Conservation (phyloP, 1,140 invertebrate species). For the Cephus cinctus region DNA sequence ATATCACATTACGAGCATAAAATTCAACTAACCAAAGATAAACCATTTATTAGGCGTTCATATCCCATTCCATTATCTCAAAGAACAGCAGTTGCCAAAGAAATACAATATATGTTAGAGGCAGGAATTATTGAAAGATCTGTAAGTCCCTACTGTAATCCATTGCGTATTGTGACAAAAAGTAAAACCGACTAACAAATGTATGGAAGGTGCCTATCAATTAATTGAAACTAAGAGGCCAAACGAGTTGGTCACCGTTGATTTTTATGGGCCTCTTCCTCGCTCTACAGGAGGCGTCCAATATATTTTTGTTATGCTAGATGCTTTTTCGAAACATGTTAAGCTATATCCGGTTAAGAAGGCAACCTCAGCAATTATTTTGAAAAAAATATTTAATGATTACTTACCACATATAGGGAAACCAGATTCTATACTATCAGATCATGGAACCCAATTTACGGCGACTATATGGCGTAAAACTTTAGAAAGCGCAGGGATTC, state of each 20-base stretch:
- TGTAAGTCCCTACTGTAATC: constrained; percentile 36
- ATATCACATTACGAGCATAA: constrained; percentile 12
- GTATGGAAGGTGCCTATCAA: constrained; percentile 14
- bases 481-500: constrained; percentile 18
- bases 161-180: constrained; percentile 32
- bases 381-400: constrained; percentile 9
- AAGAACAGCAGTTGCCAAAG: constrained; percentile 12
- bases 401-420: constrained; percentile 1
- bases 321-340: constrained; percentile 33
- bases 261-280: constrained; percentile 35
- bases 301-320: constrained; percentile 35
- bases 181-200: constrained; percentile 16
- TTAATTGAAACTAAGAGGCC: not conserved
- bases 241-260: constrained; percentile 24
- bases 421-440: constrained; percentile 6
- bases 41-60: no score
- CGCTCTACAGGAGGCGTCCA: constrained; percentile 24
- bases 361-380: constrained; percentile 19
- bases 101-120: constrained; percentile 25
- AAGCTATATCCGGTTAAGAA: constrained; percentile 25
- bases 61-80: constrained; percentile 25
- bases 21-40: constrained; percentile 12
- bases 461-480: constrained; percentile 15
- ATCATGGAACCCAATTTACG: constrained; percentile 21
- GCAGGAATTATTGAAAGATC: constrained; percentile 21